Evolutionary conservation across 2,888 invertebrate species (phyloP), one percentile per base, ranked within the genome.

Genomic region (Eristalis intricaria): DNA sequence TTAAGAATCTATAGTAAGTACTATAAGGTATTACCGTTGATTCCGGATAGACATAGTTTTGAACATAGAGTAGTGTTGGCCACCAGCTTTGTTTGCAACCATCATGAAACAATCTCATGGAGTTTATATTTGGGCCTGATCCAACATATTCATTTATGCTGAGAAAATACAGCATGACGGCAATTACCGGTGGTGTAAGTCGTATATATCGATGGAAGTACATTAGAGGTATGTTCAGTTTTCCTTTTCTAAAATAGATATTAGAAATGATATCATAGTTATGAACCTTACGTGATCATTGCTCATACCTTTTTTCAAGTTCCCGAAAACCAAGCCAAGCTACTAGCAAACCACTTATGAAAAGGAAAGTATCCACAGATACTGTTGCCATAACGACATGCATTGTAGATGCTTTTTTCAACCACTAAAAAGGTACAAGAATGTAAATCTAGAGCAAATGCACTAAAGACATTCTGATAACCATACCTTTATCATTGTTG

Each of bases 361-460:
- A 91, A 89, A 96, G 95, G 90, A 96, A 96, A 0, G 95, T 94
- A 85, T 96, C 96, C 0, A 95, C 95, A 0, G 95, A 94, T 4
- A 95, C 92, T 0, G 94, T 89, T 89, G 92, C 94, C 90, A 94
- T 88, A 90, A 93, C 89, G 2, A 92, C 90, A 63, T 92, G 88
- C 91, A 92, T 91, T 4, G 92, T 90, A 77, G 90, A 92, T 0
- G 91, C 91, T 0, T 90, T 90, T 78, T 91, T 79, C 7, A 90
- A 50, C 92, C 92, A 93, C 91, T 91, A 66, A 2, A 63, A 69
- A 35, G 0, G 3, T 4, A 23, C 43, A 5, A 38, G 40, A 26
- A 26, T 26, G n/a, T n/a, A n/a, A 19, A 60, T 60, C 5, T 26
- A 15, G 11, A 23, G 4, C 3, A 26, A 26, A 23, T 15, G 11